Evolutionary conservation across 2,888 invertebrate species (phyloP).

Genomic region (Glaucopsyche alexis): DNA sequence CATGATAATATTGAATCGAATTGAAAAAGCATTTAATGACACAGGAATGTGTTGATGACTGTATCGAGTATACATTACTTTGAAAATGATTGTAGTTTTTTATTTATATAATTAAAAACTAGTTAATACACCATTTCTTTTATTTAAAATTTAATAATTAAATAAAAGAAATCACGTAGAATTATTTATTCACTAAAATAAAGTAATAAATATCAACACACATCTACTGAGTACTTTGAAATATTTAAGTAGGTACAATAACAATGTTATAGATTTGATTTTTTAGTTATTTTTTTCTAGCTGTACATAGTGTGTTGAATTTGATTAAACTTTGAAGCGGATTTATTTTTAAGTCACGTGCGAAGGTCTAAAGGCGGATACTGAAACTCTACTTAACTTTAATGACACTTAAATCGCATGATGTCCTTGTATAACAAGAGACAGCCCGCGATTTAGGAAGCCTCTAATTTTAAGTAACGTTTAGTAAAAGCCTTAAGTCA

Average conservation of each 20-base stretch:
- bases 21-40: neutral
- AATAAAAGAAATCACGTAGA: constrained; percentile 13
- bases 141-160: neutral
- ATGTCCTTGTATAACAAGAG: no score
- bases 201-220: constrained; percentile 36
- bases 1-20: constrained; percentile 31
- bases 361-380: neutral
- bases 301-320: constrained; percentile 19
- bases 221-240: constrained; percentile 2
- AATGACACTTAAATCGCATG: no score
- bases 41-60: constrained; percentile 48
- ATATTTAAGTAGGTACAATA: neutral
- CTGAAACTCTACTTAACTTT: neutral
- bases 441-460: no score
- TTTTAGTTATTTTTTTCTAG: neutral
- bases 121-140: constrained; percentile 39
- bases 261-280: neutral
- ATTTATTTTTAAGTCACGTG: neutral
- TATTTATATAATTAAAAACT: constrained; percentile 52
- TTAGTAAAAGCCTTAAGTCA: no score
- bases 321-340: neutral
- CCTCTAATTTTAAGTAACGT: no score
- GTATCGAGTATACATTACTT: constrained; percentile 60
- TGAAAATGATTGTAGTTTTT: constrained; percentile 76
- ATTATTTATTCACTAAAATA: constrained; percentile 38